These are phyloP conservation scores for Sceliomorpha sp. DNA, from an alignment of 2,888 invertebrate genomes.

Conservation along the genomic window DNA sequence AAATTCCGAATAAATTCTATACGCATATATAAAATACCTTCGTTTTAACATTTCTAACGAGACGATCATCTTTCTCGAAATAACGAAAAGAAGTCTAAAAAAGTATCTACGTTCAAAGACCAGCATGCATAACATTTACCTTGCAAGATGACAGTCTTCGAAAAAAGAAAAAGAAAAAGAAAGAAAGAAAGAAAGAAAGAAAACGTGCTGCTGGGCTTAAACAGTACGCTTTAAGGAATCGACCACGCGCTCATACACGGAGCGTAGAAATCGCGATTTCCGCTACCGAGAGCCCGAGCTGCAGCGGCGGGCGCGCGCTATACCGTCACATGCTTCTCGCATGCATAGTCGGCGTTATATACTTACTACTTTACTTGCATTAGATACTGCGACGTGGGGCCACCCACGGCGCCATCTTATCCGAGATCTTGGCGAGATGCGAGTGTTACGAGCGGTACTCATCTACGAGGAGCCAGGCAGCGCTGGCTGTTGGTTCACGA, in stretches of 20 bases:
- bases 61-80: too few relatives aligned
- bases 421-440: conserved; percentile 70
- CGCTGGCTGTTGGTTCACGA: conserved; percentile 32
- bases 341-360: conserved; percentile 60
- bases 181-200: neutral
- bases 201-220: neutral
- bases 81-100: too few relatives aligned
- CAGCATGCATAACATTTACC: too few relatives aligned
- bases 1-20: too few relatives aligned
- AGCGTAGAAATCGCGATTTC: conserved; percentile 17
- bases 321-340: neutral
- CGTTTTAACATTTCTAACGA: too few relatives aligned
- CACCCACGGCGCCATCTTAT: conserved; percentile 79
- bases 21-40: too few relatives aligned
- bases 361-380: conserved; percentile 62
- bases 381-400: conserved; percentile 60
- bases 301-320: neutral
- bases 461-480: conserved; percentile 37
- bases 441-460: conserved; percentile 60
- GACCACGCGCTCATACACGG: conserved; percentile 9
- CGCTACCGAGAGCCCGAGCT: neutral
- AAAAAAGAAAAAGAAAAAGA: too few relatives aligned
- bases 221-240: conserved; percentile 20
- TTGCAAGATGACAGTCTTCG: too few relatives aligned
- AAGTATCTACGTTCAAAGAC: too few relatives aligned